phyloP scores from a whole-genome alignment of 1,140 invertebrate genomes.

The Drosophila sturtevanti region DNA sequence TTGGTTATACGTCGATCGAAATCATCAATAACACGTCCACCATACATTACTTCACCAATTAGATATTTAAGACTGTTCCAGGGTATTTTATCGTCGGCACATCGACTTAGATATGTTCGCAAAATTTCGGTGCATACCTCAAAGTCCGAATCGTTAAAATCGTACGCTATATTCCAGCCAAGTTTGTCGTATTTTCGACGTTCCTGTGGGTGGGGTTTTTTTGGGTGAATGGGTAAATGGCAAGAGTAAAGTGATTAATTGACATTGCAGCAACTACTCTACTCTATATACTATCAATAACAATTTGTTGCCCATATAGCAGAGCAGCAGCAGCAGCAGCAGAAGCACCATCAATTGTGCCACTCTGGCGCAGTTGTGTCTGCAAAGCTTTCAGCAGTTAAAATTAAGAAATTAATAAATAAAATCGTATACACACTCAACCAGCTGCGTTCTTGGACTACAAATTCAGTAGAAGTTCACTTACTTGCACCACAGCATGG shows the following conservation, averaged over 20 bases:
- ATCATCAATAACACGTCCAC: slow-evolving; percentile 94
- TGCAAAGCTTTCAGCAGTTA: slow-evolving; percentile 63
- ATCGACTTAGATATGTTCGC: slow-evolving; percentile 91
- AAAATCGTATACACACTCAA: slow-evolving; percentile 49
- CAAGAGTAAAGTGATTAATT: slow-evolving; percentile 54
- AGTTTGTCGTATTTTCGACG: slow-evolving; percentile 95
- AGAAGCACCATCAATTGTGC: slow-evolving; percentile 61
- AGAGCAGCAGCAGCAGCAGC: slow-evolving; percentile 2
- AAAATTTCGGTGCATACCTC: slow-evolving; percentile 92
- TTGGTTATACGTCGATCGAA: slow-evolving; percentile 93
- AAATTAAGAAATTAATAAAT: slow-evolving; percentile 77
- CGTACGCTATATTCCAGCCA: slow-evolving; percentile 96
- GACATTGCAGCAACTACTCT: slow-evolving; percentile 24
- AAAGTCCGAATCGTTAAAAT: slow-evolving; percentile 97
- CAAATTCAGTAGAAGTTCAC: slow-evolving; percentile 53
- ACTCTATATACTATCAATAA: slow-evolving; percentile 59
- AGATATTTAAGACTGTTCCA: slow-evolving; percentile 96
- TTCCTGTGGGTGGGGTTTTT: slow-evolving; percentile 86
- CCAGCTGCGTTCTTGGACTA: slow-evolving; percentile 44
- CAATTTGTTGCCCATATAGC: slow-evolving; percentile 57
- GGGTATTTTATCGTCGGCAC: slow-evolving; percentile 87
- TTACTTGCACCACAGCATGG: slow-evolving; percentile 93
- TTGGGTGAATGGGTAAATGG: slow-evolving; percentile 4
- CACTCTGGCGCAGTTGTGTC: slow-evolving; percentile 44
- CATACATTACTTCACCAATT: slow-evolving; percentile 97